Conservation (phyloP, 2,797 vertebrate species). For the Chromobotia macracanthus region DNA sequence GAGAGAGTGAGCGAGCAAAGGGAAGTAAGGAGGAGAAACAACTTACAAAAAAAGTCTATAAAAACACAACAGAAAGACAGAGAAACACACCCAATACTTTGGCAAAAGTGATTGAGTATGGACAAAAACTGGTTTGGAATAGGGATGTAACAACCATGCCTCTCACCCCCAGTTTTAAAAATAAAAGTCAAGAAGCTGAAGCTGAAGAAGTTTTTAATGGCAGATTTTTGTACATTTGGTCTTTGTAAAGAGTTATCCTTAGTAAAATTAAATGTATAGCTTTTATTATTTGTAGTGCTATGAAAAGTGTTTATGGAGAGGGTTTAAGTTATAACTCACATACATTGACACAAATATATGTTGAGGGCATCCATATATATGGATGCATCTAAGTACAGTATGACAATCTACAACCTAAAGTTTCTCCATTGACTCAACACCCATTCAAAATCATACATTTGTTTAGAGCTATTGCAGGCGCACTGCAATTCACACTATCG, state of each 20-base stretch:
- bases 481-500: neutral
- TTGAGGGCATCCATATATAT: too few species aligned
- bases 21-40: conserved; percentile 63
- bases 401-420: conserved; percentile 9
- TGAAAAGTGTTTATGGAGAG: conserved; percentile 6
- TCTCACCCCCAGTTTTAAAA: too few species aligned
- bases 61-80: conserved; percentile 32
- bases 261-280: too few species aligned
- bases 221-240: neutral
- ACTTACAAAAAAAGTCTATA: conserved; percentile 50
- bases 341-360: neutral
- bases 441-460: neutral
- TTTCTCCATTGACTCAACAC: neutral
- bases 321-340: neutral
- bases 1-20: conserved; percentile 49
- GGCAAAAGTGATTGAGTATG: conserved; percentile 40
- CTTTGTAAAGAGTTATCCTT: too few species aligned
- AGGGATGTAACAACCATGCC: neutral
- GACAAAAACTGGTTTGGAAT: conserved; percentile 37
- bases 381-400: neutral
- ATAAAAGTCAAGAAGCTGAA: neutral
- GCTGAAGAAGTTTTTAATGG: neutral
- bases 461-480: neutral
- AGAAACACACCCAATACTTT: conserved; percentile 47
- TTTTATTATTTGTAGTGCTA: conserved; percentile 38